Conservation (phyloP, 2,797 vertebrate species). For the Lepilemur ruficaudatus region DNA sequence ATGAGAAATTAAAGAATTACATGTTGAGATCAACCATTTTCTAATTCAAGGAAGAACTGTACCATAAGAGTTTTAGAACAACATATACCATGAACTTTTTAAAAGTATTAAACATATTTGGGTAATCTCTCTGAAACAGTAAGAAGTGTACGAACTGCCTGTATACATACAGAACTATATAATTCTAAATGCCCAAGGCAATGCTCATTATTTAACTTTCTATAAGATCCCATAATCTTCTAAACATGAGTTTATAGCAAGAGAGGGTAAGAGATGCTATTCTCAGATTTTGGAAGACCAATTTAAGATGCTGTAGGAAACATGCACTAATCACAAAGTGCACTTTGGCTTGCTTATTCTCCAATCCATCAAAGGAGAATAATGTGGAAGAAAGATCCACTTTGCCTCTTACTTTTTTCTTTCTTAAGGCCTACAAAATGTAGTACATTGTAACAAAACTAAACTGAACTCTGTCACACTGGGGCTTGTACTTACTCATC, state of each 20-base stretch:
- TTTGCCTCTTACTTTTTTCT: background rate
- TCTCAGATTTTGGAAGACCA: background rate
- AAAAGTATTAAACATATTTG: background rate
- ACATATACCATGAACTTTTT: conserved; percentile 29
- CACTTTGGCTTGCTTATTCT: background rate
- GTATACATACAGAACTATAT: background rate
- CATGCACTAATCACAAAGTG: background rate
- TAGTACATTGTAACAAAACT: background rate
- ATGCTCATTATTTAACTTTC: background rate
- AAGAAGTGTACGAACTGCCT: conserved; percentile 49
- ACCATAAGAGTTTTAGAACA: background rate
- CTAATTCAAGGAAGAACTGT: conserved; percentile 16
- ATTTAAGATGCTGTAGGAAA: background rate
- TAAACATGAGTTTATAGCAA: background rate
- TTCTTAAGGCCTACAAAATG: background rate
- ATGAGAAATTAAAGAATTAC: conserved; percentile 31
- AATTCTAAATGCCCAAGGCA: conserved; percentile 1
- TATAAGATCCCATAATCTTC: background rate
- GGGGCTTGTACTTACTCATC: background rate
- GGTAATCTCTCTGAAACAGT: conserved; percentile 37
- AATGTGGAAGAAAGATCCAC: background rate
- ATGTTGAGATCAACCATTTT: background rate
- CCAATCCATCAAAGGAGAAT: background rate
- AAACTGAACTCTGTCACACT: background rate
- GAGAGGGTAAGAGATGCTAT: background rate